Conservation (phyloP, 2,888 invertebrate species). For the Drosophila helvetica region DNA sequence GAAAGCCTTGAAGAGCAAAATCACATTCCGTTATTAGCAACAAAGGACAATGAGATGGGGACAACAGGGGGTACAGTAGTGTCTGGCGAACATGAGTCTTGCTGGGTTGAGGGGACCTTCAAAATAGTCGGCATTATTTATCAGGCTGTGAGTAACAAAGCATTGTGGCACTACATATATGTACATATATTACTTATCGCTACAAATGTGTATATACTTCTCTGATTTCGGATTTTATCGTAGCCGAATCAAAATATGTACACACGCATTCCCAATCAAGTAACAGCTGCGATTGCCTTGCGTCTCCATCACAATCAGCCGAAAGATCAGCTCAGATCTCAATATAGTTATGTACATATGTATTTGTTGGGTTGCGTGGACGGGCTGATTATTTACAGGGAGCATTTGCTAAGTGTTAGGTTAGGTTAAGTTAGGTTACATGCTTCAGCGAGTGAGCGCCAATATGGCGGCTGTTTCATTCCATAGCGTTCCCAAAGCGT, state of each 20-base stretch:
- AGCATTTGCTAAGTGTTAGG: constrained; percentile 20
- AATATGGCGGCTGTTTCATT: constrained; percentile 49
- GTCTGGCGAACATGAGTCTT: constrained; percentile 32
- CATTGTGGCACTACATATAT: constrained; percentile 30
- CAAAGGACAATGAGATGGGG: neutral
- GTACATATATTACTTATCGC: neutral
- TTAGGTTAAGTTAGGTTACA: constrained; percentile 8
- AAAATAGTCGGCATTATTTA: neutral
- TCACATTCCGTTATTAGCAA: neutral
- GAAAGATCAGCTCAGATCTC: constrained; percentile 16
- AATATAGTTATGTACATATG: constrained; percentile 8
- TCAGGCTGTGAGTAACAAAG: constrained; percentile 40
- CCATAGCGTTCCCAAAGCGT: constrained; percentile 57
- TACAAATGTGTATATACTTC: neutral
- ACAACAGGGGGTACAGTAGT: constrained; percentile 6
- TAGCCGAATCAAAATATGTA: constrained; percentile 8
- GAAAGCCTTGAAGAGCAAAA: constrained; percentile 85
- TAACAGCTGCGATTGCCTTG: constrained; percentile 5
- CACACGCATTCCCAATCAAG: constrained; percentile 24
- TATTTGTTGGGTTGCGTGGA: constrained; percentile 4
- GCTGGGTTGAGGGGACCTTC: constrained; percentile 28
- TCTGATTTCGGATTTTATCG: neutral
- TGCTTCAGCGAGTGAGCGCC: constrained; percentile 52
- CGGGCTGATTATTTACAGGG: constrained; percentile 24
- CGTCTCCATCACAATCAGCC: constrained; percentile 1